Evolutionary conservation across 1,140 invertebrate species (phyloP).

Genomic region (Drosophila tsacasi): DNA sequence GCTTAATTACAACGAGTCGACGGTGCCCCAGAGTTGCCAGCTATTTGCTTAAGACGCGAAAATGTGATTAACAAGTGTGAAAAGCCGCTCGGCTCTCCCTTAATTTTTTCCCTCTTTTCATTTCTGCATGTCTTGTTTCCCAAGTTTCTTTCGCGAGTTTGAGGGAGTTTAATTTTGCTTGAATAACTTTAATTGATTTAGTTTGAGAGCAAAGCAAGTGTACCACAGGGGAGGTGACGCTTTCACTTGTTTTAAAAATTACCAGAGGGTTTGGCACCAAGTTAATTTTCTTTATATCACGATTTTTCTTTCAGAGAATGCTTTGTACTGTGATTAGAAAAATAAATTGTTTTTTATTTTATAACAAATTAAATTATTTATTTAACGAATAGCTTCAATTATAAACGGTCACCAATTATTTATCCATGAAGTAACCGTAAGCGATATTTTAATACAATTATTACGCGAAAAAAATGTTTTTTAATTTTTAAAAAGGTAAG

Average conservation of each 20-base stretch:
- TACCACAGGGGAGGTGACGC: not conserved
- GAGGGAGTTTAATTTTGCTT: constrained; percentile 68
- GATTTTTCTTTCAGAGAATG: not conserved
- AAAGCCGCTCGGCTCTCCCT: constrained; percentile 63
- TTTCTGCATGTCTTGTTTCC: constrained; percentile 42
- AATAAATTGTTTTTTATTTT: not conserved
- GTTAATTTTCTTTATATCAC: constrained; percentile 31
- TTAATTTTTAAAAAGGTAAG: too few species aligned
- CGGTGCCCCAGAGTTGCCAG: constrained; percentile 46
- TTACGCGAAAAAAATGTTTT: too few species aligned
- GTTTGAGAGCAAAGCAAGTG: constrained; percentile 48
- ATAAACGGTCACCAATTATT: too few species aligned
- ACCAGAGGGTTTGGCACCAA: constrained; percentile 32
- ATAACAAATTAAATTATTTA: too few species aligned
- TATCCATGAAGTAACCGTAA: too few species aligned
- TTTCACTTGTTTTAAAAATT: constrained; percentile 67
- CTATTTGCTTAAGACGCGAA: constrained; percentile 82
- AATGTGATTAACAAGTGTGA: constrained; percentile 84
- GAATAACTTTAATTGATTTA: constrained; percentile 83
- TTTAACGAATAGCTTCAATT: too few species aligned
- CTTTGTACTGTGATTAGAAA: too few species aligned
- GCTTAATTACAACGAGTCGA: constrained; percentile 78
- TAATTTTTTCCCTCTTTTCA: constrained; percentile 47
- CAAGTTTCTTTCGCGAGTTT: constrained; percentile 23
- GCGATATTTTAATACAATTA: too few species aligned